These are phyloP conservation scores for Heliconius nattereri DNA, from an alignment of 1,140 invertebrate genomes.

Conservation along the genomic window DNA sequence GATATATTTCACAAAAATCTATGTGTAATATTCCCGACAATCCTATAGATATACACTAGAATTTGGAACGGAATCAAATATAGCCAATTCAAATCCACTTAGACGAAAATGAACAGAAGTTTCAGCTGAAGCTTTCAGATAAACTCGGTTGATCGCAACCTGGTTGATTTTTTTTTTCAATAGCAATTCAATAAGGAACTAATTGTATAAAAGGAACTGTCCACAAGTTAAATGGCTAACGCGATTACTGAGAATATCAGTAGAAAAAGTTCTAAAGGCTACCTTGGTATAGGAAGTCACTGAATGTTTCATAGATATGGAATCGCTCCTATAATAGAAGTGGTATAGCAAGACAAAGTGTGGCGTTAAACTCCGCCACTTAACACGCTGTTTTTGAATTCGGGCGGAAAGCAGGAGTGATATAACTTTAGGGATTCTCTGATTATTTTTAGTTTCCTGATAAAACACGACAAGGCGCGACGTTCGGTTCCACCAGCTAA, in stretches of 20 bases:
- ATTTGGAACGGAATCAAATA: conserved; percentile 18
- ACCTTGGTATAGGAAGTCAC: background rate
- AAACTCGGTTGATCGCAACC: conserved; percentile 53
- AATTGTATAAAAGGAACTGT: conserved; percentile 70
- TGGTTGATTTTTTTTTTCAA: conserved; percentile 35
- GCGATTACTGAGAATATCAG: conserved; percentile 66
- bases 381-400: background rate
- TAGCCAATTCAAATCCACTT: conserved; percentile 38
- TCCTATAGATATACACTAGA: background rate
- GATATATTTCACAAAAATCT: background rate
- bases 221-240: conserved; percentile 69
- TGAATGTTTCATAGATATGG: background rate
- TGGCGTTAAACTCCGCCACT: background rate
- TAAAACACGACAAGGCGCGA: no score
- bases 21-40: background rate
- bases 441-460: no score
- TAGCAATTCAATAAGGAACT: conserved; percentile 64
- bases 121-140: conserved; percentile 38
- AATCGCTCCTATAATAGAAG: background rate
- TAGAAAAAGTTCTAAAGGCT: conserved; percentile 43
- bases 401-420: no score
- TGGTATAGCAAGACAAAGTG: background rate
- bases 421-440: no score
- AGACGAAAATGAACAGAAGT: conserved; percentile 46
- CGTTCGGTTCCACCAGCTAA: no score